Evolutionary conservation across 2,888 invertebrate genomes (phyloP).

Genomic region (Isoperla grammatica): DNA sequence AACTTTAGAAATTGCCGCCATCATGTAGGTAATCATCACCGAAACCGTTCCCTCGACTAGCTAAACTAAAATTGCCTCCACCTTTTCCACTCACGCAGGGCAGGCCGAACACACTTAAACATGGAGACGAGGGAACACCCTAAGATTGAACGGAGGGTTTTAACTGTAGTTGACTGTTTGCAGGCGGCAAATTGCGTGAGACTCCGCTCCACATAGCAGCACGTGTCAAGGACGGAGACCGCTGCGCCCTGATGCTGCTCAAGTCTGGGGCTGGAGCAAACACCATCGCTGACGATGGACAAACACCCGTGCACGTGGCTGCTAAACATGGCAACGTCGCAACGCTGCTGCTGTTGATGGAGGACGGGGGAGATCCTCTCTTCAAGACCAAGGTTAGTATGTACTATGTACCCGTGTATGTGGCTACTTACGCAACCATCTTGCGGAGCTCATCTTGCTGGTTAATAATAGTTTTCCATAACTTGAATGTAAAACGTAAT

Average conservation of each 20-base stretch:
- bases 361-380: slow-evolving; percentile 91
- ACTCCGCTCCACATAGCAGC: slow-evolving; percentile 98
- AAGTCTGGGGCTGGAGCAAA: slow-evolving; percentile 98
- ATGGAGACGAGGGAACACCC: too few species aligned
- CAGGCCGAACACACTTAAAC: too few species aligned
- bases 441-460: too few species aligned
- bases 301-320: slow-evolving; percentile 95
- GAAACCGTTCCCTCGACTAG: too few species aligned
- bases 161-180: too few species aligned
- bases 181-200: slow-evolving; percentile 80
- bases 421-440: background rate
- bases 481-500: too few species aligned
- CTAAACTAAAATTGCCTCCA: too few species aligned
- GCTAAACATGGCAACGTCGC: slow-evolving; percentile 86
- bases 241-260: slow-evolving; percentile 93
- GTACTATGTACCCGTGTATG: background rate
- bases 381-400: slow-evolving; percentile 76
- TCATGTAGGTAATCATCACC: too few species aligned
- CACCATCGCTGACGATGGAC: slow-evolving; percentile 90
- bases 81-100: too few species aligned
- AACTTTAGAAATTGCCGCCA: too few species aligned
- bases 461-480: too few species aligned
- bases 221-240: slow-evolving; percentile 81
- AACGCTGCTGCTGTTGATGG: slow-evolving; percentile 77
- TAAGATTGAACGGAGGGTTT: too few species aligned